Evolutionary conservation across 2,113 vertebrate genomes (phyloP).

Genomic region (Anarrhichthys ocellatus): DNA sequence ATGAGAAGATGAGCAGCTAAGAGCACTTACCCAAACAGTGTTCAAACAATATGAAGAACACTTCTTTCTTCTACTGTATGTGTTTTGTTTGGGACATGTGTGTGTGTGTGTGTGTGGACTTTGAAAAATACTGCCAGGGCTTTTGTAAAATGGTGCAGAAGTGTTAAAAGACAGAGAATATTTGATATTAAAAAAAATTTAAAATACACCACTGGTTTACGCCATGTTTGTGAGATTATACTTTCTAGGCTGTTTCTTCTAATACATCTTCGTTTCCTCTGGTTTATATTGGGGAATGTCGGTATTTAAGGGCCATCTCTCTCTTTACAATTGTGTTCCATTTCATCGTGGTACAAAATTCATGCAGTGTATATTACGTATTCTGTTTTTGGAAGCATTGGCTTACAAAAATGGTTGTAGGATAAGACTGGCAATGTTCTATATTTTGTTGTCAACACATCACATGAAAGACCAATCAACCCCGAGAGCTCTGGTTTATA

Average conservation of each 20-base stretch:
- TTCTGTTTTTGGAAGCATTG: not conserved
- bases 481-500: too few species aligned
- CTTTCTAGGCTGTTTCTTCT: not conserved
- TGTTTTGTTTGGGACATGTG: slow-evolving; percentile 44
- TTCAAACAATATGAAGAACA: slow-evolving; percentile 45
- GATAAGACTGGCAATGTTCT: not conserved
- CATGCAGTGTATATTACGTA: not conserved
- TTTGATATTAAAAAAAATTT: slow-evolving; percentile 72
- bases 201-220: slow-evolving; percentile 23
- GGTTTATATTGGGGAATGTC: not conserved
- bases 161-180: slow-evolving; percentile 40
- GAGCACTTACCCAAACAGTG: slow-evolving; percentile 46
- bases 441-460: not conserved
- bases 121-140: slow-evolving; percentile 53
- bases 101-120: not conserved
- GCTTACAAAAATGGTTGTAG: not conserved
- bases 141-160: slow-evolving; percentile 56
- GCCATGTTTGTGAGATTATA: not conserved
- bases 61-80: slow-evolving; percentile 36
- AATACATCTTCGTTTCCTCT: not conserved
- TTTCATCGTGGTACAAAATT: not conserved
- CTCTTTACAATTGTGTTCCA: not conserved
- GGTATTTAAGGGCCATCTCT: not conserved
- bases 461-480: not conserved
- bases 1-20: slow-evolving; percentile 74